phyloP scores from a whole-genome alignment of 2,888 invertebrate species.

The Hedychridium roseum region DNA sequence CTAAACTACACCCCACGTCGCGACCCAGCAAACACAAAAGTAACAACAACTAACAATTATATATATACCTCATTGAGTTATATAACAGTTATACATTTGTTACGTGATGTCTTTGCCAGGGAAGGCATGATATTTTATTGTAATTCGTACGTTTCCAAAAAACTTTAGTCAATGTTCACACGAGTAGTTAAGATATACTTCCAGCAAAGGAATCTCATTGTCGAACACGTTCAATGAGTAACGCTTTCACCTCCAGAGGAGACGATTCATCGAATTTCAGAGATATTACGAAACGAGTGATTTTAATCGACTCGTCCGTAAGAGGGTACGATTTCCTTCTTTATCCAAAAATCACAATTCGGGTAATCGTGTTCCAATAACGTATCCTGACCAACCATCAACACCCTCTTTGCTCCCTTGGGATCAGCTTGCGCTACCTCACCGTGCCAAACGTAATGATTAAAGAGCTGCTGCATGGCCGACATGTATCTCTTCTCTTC shows the following conservation, averaged over 20 bases:
- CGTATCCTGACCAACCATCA: slow-evolving; percentile 77
- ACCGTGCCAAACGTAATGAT: slow-evolving; percentile 83
- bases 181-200: slow-evolving; percentile 13
- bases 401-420: slow-evolving; percentile 65
- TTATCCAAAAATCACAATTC: slow-evolving; percentile 81
- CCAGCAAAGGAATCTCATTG: not conserved
- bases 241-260: slow-evolving; percentile 1
- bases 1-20: not conserved
- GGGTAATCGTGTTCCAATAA: slow-evolving; percentile 72
- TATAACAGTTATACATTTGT: too few relatives aligned
- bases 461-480: slow-evolving; percentile 84
- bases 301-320: slow-evolving; percentile 79
- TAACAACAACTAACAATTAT: too few relatives aligned
- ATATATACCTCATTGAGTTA: too few relatives aligned
- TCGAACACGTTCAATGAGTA: slow-evolving; percentile 7
- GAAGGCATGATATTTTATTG: slow-evolving; percentile 4
- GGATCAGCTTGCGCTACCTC: slow-evolving; percentile 71
- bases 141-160: slow-evolving; percentile 6
- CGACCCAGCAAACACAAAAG: too few relatives aligned
- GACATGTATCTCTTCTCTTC: slow-evolving; percentile 79
- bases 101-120: not conserved
- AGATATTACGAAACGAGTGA: not conserved
- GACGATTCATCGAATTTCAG: not conserved
- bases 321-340: slow-evolving; percentile 76
- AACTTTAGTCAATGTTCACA: slow-evolving; percentile 14